Evolutionary conservation across 2,888 invertebrate species (phyloP), one percentile per base, ranked within the genome.

Genomic region (Bruchidius siliquastri): DNA sequence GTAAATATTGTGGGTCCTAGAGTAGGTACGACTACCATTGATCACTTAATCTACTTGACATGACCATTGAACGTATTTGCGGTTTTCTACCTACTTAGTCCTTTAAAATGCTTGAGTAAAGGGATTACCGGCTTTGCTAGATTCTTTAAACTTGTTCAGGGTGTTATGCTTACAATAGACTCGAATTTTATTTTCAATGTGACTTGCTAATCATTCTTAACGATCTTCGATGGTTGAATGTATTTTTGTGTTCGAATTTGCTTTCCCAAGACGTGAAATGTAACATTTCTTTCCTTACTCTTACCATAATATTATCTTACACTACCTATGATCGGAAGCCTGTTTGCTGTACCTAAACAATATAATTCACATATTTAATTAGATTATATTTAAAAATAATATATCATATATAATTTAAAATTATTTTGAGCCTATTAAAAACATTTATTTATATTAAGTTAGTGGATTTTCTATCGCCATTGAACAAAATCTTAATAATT

Each of bases 21-120:
- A 76, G 75, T 75, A 74, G 75, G 73, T 76, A 74, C 70, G 68
- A 18, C 13, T 13, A 49, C 49, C 67, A 75, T 77, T 78, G 78
- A 77, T 76, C 76, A 71, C 73, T 73, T 77, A 78, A 78, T 76
- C 78, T 77, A 75, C 77, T 78, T 76, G 78, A 78, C 78, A 74
- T 71, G 74, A 71, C 75, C 72, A 76, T 76, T 78, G 74, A 78
- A 78, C 72, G 73, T 75, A 76, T 78, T 76, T 77, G 75, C 75
- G 75, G 77, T 75, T 74, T 77, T 77, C 77, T 75, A 74, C 71
- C 76, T 77, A 77, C 75, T 78, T 76, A 74, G 76, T 74, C 78
- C 78, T 78, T 78, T 75, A 75, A 76, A 76, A 74, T 74, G 76
- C 75, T 76, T 74, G 76, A 73, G 75, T 78, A 77, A 76, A 75